Evolutionary conservation across 2,888 invertebrate species (phyloP).

Genomic region (Hypomecis atomaria): DNA sequence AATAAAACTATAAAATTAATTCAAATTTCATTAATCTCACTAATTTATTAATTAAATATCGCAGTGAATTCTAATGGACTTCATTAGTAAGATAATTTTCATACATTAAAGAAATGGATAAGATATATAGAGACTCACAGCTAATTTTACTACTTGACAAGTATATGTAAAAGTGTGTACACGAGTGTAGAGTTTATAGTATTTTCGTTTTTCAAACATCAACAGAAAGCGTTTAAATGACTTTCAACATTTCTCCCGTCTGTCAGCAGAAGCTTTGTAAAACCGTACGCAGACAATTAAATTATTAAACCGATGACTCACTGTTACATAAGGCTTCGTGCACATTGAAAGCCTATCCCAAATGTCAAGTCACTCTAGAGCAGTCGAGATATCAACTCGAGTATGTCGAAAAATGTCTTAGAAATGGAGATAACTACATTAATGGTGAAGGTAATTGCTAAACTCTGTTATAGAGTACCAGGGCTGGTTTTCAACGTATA

Average conservation of each 20-base stretch:
- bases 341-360: constrained; percentile 33
- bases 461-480: too few species aligned
- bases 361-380: constrained; percentile 40
- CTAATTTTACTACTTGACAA: too few species aligned
- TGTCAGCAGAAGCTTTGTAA: constrained; percentile 39
- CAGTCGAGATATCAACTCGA: constrained; percentile 31
- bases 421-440: background rate
- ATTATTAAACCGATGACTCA: constrained; percentile 47
- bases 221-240: constrained; percentile 62
- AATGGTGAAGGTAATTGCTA: too few species aligned
- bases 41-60: too few species aligned
- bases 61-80: too few species aligned
- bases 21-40: too few species aligned
- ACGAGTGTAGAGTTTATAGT: background rate
- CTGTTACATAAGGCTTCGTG: constrained; percentile 47
- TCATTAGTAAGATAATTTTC: too few species aligned
- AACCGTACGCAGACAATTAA: constrained; percentile 36
- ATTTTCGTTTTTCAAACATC: constrained; percentile 41
- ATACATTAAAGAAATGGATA: too few species aligned
- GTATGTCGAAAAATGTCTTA: constrained; percentile 21
- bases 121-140: too few species aligned
- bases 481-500: too few species aligned
- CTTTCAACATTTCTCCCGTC: constrained; percentile 48
- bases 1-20: too few species aligned
- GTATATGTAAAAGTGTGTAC: too few species aligned